Conservation (phyloP, 2,113 vertebrate genomes). For the Pollimyrus isidori region DNA sequence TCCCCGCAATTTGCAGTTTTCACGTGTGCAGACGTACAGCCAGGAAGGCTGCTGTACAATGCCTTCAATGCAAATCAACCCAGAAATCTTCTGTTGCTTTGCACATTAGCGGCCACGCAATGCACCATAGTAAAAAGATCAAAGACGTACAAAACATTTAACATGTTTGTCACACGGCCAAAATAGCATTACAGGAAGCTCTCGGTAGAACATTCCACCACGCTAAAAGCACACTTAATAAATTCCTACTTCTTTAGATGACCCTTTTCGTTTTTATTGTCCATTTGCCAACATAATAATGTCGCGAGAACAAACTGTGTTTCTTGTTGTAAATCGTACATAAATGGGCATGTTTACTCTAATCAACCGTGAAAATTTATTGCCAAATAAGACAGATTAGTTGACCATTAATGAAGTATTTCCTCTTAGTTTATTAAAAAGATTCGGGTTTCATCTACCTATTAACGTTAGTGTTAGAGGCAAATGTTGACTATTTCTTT, state of each 20-base stretch:
- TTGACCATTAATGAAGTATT: not conserved
- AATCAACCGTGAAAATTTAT: not conserved
- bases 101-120: conserved; percentile 25
- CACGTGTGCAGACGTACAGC: not conserved
- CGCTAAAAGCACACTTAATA: not conserved
- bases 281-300: not conserved
- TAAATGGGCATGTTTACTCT: not conserved
- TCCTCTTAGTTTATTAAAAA: not conserved
- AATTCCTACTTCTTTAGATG: not conserved
- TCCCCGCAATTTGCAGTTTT: not conserved
- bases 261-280: not conserved
- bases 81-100: conserved; percentile 19
- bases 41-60: not conserved
- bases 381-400: not conserved
- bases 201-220: not conserved
- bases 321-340: not conserved
- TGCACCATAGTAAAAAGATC: conserved; percentile 10
- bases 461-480: not conserved
- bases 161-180: not conserved
- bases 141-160: not conserved
- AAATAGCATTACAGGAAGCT: conserved; percentile 30
- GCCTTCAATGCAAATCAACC: conserved; percentile 34
- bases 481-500: not conserved
- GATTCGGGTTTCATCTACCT: not conserved
- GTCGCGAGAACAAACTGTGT: not conserved